Base-by-base conservation (phyloP, 2,888 invertebrate genomes). In the Azorinus chamasolen region DNA sequence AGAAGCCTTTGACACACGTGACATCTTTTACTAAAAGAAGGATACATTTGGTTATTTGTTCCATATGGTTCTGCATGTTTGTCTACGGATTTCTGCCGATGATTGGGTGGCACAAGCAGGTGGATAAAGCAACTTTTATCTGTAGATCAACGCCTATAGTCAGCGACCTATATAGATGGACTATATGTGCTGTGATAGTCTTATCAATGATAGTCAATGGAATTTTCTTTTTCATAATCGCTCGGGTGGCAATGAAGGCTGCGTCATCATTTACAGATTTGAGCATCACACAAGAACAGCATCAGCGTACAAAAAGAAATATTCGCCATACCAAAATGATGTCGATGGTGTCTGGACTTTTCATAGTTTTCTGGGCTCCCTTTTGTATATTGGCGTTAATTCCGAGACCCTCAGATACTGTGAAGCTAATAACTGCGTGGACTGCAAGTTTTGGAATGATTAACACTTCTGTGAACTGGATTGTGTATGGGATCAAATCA, bases 301-400 rank as follows among this genome's bases (percentile, higher is more conserved):
- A 24, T 10, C 18, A 14, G 6, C 16, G 27, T 43, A 20, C 20
- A 37, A 10, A 22, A 58, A 58, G 37, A 22, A 50, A 39, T 51
- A 25, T 57, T 20, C 20, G 43, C 2, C 71, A 71, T 37, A 71
- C 63, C 24, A 39, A 63, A 4, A 57, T 41, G 16, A 71, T 71
- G 71, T 37, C 63, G 20, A 46, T 58, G 25, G 27, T 71, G 27
- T 58, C 71, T 14, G 71, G 71, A 39, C 24, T 71, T 14, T 71
- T 71, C 32, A 58, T 71, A 4, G n/a, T 71, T 5, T 71, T 71
- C 48, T 71, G 71, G 71, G 50, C 24, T 39, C 57, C 57, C 39
- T 57, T 24, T 57, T 57, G 57, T 43, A 16, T 57, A 2, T 25
- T 20, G 16, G 2, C 41, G 12, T 41, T 57, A 5, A 43, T 57